Evolutionary conservation across 1,140 invertebrate species (phyloP).

Genomic region (Sminthurinus signatus): DNA sequence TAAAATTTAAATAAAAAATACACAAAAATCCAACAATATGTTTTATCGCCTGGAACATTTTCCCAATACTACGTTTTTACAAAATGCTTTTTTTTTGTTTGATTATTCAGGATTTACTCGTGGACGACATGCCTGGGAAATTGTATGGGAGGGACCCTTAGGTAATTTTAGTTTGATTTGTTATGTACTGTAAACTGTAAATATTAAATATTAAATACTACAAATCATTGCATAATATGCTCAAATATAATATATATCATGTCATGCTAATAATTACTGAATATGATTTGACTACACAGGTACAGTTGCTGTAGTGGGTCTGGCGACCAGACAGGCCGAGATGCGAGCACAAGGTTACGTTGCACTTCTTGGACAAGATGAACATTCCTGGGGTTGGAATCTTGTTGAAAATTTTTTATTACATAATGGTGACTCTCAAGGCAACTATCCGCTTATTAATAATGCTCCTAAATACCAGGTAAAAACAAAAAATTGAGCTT

Average conservation of each 20-base stretch:
- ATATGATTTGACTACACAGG: no score
- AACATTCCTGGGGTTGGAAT: slow-evolving; percentile 99
- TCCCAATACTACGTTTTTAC: not conserved
- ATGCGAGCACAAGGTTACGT: slow-evolving; percentile 59
- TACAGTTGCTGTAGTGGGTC: slow-evolving; percentile 89
- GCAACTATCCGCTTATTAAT: slow-evolving; percentile 90
- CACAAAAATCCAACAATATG: no score
- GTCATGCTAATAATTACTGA: no score
- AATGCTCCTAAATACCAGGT: slow-evolving; percentile 98
- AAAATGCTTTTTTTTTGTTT: slow-evolving; percentile 11
- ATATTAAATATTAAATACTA: no score
- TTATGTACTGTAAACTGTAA: no score
- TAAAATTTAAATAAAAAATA: slow-evolving; percentile 1
- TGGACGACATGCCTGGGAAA: slow-evolving; percentile 95
- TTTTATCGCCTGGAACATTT: no score
- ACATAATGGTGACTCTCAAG: slow-evolving; percentile 93
- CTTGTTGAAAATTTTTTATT: slow-evolving; percentile 94
- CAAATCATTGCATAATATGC: no score
- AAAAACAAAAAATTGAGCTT: no score
- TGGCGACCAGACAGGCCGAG: slow-evolving; percentile 88
- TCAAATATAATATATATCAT: no score
- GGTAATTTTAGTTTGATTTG: no score
- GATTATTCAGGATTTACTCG: slow-evolving; percentile 64
- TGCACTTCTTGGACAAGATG: slow-evolving; percentile 86
- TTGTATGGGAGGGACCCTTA: slow-evolving; percentile 97